phyloP scores from a whole-genome alignment of 2,113 vertebrate genomes.

The Eudyptes chrysolophus region DNA sequence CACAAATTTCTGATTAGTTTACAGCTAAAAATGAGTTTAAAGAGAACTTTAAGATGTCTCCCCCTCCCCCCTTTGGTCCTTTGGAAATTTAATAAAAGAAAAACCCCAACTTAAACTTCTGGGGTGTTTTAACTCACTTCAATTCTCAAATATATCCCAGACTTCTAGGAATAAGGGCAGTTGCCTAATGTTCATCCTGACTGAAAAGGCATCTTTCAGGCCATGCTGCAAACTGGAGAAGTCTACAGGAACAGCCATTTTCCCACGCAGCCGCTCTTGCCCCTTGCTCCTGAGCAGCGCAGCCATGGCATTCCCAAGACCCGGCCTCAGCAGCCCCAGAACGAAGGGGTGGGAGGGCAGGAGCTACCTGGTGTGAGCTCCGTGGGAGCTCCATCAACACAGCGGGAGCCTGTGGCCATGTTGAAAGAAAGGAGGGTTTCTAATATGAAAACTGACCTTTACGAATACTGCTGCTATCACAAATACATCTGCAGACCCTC shows the following conservation, averaged over 20 bases:
- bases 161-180: neutral
- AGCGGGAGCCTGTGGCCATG: neutral
- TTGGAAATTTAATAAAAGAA: neutral
- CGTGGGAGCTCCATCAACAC: neutral
- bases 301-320: neutral
- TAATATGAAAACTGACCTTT: neutral
- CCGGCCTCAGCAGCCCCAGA: neutral
- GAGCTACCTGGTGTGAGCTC: neutral
- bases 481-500: neutral
- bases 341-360: neutral
- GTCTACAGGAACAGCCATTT: neutral
- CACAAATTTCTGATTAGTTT: neutral
- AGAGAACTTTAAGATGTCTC: neutral
- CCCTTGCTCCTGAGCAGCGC: accelerated
- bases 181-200: neutral
- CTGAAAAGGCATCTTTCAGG: neutral
- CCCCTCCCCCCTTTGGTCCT: neutral
- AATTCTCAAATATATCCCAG: neutral
- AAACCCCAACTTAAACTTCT: neutral
- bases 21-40: neutral
- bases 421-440: neutral
- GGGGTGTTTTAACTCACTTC: neutral
- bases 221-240: neutral
- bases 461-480: neutral
- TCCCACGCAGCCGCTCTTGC: accelerated